These are phyloP conservation scores for Mesochorus sp. DNA, from an alignment of 2,888 invertebrate species.

Conservation along the genomic window DNA sequence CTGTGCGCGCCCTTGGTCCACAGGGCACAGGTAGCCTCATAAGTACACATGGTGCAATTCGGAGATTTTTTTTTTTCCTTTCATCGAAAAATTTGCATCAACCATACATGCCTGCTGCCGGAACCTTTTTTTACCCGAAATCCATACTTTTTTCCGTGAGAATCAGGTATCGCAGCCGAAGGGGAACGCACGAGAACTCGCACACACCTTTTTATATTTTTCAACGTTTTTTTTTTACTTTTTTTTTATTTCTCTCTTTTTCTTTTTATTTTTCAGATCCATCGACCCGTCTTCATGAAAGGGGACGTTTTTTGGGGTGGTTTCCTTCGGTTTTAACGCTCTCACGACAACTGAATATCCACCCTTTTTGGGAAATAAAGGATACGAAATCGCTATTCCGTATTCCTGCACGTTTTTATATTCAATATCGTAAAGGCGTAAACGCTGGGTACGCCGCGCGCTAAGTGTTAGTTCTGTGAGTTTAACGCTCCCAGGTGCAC, in stretches of 20 bases:
- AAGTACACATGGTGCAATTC: slow-evolving; percentile 19
- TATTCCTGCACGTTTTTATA: slow-evolving; percentile 8
- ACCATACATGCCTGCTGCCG: slow-evolving; percentile 54
- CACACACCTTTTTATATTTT: slow-evolving; percentile 43
- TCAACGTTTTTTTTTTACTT: slow-evolving; percentile 26
- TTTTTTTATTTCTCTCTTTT: slow-evolving; percentile 19
- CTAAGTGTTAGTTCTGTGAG: neutral
- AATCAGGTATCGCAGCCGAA: slow-evolving; percentile 63
- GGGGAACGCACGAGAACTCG: slow-evolving; percentile 23
- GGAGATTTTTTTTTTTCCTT: slow-evolving; percentile 62
- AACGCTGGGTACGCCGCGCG: neutral
- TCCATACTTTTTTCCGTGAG: slow-evolving; percentile 62
- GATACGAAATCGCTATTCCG: slow-evolving; percentile 2
- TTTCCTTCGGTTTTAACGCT: slow-evolving; percentile 67
- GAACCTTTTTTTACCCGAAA: slow-evolving; percentile 44
- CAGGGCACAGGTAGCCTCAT: slow-evolving; percentile 43
- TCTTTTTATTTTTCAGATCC: slow-evolving; percentile 25
- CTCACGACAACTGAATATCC: slow-evolving; percentile 61
- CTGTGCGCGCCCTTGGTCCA: slow-evolving; percentile 8
- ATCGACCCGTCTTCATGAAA: slow-evolving; percentile 48
- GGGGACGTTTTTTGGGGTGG: slow-evolving; percentile 71
- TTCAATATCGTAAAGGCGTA: slow-evolving; percentile 1
- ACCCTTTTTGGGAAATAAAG: slow-evolving; percentile 65
- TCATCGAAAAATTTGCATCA: slow-evolving; percentile 76
- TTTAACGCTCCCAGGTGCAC: slow-evolving; percentile 62